Conservation (phyloP, 2,797 vertebrate species). For the Melanotaenia trifasciata region DNA sequence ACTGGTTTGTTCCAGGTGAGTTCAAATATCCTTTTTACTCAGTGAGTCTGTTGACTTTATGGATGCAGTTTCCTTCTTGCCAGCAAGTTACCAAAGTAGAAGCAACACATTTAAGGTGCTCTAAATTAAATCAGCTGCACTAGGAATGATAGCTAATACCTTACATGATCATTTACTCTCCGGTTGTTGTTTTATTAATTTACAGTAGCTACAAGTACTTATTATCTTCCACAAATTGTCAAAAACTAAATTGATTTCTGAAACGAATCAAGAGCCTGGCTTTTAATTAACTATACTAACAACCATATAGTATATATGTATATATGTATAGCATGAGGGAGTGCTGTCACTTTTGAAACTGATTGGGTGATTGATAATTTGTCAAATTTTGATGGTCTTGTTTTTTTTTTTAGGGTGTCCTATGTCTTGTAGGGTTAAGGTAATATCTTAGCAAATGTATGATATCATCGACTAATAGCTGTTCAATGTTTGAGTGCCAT, state of each 20-base stretch:
- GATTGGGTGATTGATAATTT: not conserved
- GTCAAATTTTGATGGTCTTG: not conserved
- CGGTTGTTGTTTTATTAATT: not conserved
- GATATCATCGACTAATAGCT: not conserved
- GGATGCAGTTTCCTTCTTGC: conserved; percentile 14
- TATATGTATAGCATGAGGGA: not conserved
- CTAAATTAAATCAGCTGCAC: conserved; percentile 9
- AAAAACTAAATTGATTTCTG: not conserved
- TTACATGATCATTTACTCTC: conserved; percentile 15
- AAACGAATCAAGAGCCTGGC: not conserved
- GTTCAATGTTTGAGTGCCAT: no score
- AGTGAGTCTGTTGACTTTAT: conserved; percentile 26
- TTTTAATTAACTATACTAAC: not conserved
- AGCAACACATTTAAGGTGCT: conserved; percentile 18
- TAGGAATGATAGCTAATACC: conserved; percentile 15
- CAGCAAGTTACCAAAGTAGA: conserved; percentile 10
- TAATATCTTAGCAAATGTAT: not conserved
- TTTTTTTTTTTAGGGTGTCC: not conserved
- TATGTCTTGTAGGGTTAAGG: no score
- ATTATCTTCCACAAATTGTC: not conserved
- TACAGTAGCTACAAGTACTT: not conserved
- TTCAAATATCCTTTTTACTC: conserved; percentile 6
- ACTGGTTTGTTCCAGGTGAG: conserved; percentile 6
- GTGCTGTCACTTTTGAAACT: not conserved
- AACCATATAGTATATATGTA: not conserved